These are phyloP conservation scores for Eclectus roratus DNA, from an alignment of 2,113 vertebrate species.

Conservation along the genomic window DNA sequence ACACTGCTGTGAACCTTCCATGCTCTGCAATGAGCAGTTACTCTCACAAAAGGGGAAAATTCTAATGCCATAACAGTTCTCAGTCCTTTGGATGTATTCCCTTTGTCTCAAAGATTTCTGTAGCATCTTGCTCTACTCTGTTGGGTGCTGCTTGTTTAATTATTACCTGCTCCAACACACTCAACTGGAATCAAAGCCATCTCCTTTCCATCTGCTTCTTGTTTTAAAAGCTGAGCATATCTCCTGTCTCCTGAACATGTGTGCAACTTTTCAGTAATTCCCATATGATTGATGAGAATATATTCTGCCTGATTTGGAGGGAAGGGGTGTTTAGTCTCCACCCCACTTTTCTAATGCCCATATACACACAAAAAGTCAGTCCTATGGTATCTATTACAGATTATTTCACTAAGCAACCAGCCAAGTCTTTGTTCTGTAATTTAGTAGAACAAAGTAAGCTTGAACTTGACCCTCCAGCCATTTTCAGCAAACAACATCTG, in stretches of 20 bases:
- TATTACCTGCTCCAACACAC: neutral
- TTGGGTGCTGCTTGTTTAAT: neutral
- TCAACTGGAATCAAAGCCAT: neutral
- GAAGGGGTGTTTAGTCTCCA: neutral
- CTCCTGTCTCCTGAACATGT: neutral
- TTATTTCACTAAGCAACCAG: slow-evolving; percentile 31
- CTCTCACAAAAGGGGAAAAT: neutral
- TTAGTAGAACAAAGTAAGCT: slow-evolving; percentile 22
- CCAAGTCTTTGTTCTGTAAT: slow-evolving; percentile 23
- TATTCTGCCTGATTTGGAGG: neutral
- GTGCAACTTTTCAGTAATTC: slow-evolving; percentile 12
- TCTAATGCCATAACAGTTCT: neutral
- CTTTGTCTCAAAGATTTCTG: neutral
- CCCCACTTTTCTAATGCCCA: neutral
- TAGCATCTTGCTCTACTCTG: neutral
- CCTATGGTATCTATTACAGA: neutral
- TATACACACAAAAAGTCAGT: slow-evolving; percentile 7
- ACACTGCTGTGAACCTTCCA: neutral
- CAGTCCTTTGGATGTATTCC: neutral
- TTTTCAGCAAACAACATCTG: slow-evolving; percentile 29
- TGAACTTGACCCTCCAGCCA: neutral
- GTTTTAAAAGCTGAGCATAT: neutral
- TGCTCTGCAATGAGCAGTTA: fast-evolving
- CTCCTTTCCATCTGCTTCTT: slow-evolving; percentile 8
- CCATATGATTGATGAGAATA: neutral